Conservation (phyloP, 2,113 vertebrate species). For the Chaenocephalus aceratus region DNA sequence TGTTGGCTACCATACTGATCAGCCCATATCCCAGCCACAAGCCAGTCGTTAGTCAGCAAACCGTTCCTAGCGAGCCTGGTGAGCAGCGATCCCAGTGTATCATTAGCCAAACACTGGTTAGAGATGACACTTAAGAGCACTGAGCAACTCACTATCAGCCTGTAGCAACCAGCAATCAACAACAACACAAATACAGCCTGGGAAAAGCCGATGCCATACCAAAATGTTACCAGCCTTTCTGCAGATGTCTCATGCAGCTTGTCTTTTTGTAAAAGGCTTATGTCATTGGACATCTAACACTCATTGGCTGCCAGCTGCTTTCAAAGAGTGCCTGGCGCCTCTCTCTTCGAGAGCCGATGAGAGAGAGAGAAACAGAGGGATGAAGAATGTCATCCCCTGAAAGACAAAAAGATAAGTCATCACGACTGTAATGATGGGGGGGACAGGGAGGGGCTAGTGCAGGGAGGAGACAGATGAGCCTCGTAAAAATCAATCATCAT, state of each 20-base stretch:
- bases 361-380: constrained; percentile 60
- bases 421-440: constrained; percentile 62
- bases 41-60: constrained; percentile 56
- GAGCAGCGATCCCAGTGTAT: constrained; percentile 69
- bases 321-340: constrained; percentile 62
- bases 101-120: constrained; percentile 76
- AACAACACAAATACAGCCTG: constrained; percentile 71
- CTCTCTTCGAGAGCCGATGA: constrained; percentile 52
- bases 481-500: constrained; percentile 69
- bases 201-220: constrained; percentile 56
- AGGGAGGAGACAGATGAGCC: constrained; percentile 50
- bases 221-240: constrained; percentile 60
- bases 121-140: constrained; percentile 71
- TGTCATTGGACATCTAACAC: constrained; percentile 57
- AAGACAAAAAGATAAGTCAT: constrained; percentile 72
- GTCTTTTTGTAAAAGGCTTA: constrained; percentile 55
- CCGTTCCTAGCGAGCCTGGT: constrained; percentile 65
- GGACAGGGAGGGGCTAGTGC: constrained; percentile 59
- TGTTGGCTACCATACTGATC: constrained; percentile 47
- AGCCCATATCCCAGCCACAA: constrained; percentile 72
- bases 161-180: constrained; percentile 75
- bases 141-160: constrained; percentile 45
- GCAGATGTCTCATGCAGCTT: constrained; percentile 65
- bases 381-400: constrained; percentile 57
- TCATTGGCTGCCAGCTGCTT: constrained; percentile 65